Base-by-base conservation (phyloP, 2,888 invertebrate species). In the Lysandra coridon region DNA sequence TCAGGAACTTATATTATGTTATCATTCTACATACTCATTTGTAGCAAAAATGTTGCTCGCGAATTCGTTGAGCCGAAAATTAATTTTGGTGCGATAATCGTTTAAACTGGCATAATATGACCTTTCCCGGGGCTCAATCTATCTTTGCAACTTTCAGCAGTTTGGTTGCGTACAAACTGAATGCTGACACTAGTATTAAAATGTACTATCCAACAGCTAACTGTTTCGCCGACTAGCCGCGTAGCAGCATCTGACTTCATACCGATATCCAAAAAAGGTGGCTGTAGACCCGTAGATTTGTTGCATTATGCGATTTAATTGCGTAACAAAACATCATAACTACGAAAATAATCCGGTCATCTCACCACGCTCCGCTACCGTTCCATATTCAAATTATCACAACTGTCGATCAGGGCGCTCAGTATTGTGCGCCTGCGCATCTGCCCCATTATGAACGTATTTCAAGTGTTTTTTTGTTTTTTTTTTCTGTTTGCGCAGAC, bases 321-420 rank as follows among this genome's bases (percentile, higher is more conserved):
- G 14, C 33, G 69, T 37, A 17, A 69, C 69, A 69, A 69, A 69
- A 33, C 69, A 69, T 69, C 33, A 69, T 75, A 75, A 49, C 44
- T 75, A 30, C 40, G 23, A 12, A 23, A 10, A 30, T 73, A 57
- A 79, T 79, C 78, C 79, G 74, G 79, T 79, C 87, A 86, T 84
- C 87, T 86, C 85, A 84, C 86, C 85, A 82, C 89, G 91, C 88
- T 84, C 87, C 85, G 86, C 89, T 92, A 91, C 91, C 86, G 88
- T 85, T 87, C 92, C 93, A 92, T 91, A 94, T 94, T 94, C 89
- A 93, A 93, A 93, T 94, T 92, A 94, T 90, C 90, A 86, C 88
- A 91, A 88, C 89, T 89, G 94, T 94, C 94, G 88, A 90, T 94
- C 94, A 93, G 86, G 86, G 89, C 86, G 89, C 89, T 86, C 87